Evolutionary conservation across 2,888 invertebrate species (phyloP).

Genomic region (Hyalella azteca): DNA sequence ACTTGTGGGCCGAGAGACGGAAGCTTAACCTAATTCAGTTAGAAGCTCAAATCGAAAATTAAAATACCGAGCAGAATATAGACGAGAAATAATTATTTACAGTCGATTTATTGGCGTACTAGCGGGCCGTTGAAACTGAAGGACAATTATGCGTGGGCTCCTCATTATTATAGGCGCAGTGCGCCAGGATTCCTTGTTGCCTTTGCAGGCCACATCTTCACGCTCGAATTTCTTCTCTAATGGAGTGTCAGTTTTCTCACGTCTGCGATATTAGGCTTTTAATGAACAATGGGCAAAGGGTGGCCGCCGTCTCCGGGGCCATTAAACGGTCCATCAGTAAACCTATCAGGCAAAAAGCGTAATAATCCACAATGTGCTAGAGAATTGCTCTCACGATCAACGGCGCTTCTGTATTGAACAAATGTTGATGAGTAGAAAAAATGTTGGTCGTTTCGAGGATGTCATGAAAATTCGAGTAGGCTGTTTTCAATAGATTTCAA

Average conservation of each 20-base stretch:
- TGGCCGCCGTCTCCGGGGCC: background rate
- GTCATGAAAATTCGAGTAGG: no score
- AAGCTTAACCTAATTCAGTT: background rate
- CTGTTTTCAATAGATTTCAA: no score
- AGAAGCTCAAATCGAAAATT: no score
- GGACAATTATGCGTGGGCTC: no score
- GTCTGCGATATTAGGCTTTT: conserved; percentile 3
- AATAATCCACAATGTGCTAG: background rate
- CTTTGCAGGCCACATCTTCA: background rate
- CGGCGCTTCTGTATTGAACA: no score
- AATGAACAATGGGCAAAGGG: conserved; percentile 15
- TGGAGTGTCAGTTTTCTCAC: conserved; percentile 33
- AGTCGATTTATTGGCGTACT: no score
- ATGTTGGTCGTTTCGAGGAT: no score
- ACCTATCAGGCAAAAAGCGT: conserved; percentile 6
- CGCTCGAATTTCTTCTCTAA: conserved; percentile 28
- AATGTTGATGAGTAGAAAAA: no score
- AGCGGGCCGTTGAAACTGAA: no score
- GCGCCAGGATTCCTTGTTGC: background rate
- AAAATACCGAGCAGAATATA: no score
- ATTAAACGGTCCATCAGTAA: conserved; percentile 20
- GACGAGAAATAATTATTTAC: no score
- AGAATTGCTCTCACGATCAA: background rate
- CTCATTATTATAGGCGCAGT: background rate
- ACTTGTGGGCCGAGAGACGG: background rate